A percentile compares a stretch with the other conserved stretches of the same genome.
Evolutionary conservation across 2,888 invertebrate genomes (phyloP).

Genomic region (Melitaea athalia): DNA sequence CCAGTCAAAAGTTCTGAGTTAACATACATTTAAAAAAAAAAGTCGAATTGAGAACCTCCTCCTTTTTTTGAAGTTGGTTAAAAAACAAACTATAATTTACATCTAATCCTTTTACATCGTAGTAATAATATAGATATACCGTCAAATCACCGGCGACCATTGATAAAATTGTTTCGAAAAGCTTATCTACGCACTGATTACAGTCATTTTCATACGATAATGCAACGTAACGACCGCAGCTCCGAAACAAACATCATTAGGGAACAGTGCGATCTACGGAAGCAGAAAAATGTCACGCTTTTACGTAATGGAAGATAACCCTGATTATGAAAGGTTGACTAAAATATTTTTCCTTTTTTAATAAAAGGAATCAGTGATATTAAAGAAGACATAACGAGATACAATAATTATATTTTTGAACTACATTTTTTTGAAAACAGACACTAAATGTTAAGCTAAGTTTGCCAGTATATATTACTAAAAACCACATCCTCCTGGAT

Average conservation of each 20-base stretch:
- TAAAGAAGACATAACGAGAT: no score
- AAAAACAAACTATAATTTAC: not conserved
- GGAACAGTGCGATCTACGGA: not conserved
- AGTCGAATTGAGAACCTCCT: no score
- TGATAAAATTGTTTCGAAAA: slow-evolving; percentile 16
- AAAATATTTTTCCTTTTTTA: not conserved
- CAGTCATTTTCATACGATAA: slow-evolving; percentile 29
- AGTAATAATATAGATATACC: not conserved
- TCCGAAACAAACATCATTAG: slow-evolving; percentile 29
- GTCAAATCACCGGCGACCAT: slow-evolving; percentile 10
- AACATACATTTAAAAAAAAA: no score
- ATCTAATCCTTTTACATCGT: not conserved
- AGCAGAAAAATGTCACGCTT: not conserved
- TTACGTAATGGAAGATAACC: not conserved
- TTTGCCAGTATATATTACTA: no score
- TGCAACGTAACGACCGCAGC: slow-evolving; percentile 25
- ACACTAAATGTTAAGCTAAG: no score
- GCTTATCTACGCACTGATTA: slow-evolving; percentile 25
- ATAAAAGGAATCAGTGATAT: not conserved
- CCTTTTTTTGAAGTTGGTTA: no score
- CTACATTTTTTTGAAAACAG: no score
- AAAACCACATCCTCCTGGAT: no score
- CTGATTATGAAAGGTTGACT: not conserved
- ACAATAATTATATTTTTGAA: no score
- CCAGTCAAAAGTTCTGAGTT: no score